phyloP scores from a whole-genome alignment of 2,113 vertebrate species.

The Stigmatopora nigra region DNA sequence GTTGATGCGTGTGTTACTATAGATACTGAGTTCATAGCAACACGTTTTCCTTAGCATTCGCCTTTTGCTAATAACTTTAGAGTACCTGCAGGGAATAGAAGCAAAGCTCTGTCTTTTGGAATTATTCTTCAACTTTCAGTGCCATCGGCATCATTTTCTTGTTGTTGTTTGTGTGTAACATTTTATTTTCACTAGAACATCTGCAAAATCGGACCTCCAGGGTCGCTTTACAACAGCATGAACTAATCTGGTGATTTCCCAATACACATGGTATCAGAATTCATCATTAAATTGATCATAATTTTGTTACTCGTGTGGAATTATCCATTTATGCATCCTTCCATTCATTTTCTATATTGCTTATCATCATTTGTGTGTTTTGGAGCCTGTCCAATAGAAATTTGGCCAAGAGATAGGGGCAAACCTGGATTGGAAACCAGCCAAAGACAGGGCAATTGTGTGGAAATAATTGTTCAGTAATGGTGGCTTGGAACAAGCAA shows the following conservation, averaged over 20 bases:
- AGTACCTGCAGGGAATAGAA: conserved; percentile 31
- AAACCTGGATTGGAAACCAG: background rate
- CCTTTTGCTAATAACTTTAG: conserved; percentile 36
- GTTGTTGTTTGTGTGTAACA: conserved; percentile 18
- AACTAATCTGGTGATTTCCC: background rate
- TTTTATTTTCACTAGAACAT: conserved; percentile 14
- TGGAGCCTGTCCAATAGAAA: background rate
- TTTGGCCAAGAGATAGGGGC: background rate
- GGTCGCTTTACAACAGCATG: background rate
- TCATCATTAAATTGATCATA: background rate
- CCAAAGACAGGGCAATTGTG: background rate
- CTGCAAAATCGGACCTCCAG: background rate
- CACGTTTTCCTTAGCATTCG: conserved; percentile 43
- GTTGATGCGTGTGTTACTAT: conserved; percentile 48
- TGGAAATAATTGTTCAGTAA: background rate
- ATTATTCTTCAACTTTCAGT: conserved; percentile 4
- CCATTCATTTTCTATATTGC: background rate
- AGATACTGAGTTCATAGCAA: conserved; percentile 43
- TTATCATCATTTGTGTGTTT: background rate
- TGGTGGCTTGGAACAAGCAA: background rate
- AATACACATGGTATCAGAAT: too few species aligned
- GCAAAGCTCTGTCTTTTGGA: background rate
- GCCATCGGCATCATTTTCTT: conserved; percentile 1
- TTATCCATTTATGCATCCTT: background rate
- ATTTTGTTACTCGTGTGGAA: background rate